These are phyloP conservation scores for Lepidochrysops patricia DNA, from an alignment of 2,888 invertebrate species.

Conservation along the genomic window DNA sequence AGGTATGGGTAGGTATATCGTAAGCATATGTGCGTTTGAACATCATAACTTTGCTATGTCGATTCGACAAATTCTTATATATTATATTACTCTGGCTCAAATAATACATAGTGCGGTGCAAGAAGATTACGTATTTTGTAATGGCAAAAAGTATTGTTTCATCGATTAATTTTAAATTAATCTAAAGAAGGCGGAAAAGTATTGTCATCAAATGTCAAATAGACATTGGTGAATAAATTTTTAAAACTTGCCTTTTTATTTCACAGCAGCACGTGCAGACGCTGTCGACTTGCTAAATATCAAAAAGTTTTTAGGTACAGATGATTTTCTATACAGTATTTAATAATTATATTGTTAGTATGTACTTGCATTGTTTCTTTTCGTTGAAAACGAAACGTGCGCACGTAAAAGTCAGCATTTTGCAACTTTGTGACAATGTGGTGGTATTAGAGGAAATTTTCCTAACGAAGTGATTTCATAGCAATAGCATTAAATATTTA, in stretches of 20 bases:
- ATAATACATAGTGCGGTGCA: too few relatives aligned
- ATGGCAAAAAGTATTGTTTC: too few relatives aligned
- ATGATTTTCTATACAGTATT: conserved; percentile 32
- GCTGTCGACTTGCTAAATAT: conserved; percentile 54
- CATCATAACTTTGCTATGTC: too few relatives aligned
- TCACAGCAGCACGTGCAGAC: conserved; percentile 66
- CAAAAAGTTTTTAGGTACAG: conserved; percentile 35
- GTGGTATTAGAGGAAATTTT: conserved; percentile 7
- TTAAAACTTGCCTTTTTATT: conserved; percentile 48
- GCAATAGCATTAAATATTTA: conserved; percentile 15
- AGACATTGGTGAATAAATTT: conserved; percentile 12
- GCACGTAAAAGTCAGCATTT: neutral
- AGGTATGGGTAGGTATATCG: too few relatives aligned
- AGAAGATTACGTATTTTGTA: too few relatives aligned
- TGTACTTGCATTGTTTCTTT: neutral
- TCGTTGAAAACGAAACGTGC: neutral
- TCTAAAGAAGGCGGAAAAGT: neutral
- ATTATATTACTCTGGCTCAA: too few relatives aligned
- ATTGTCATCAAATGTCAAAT: neutral
- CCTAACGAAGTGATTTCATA: neutral
- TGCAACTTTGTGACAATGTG: neutral
- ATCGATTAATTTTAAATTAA: too few relatives aligned
- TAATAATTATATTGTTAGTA: neutral
- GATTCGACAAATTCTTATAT: too few relatives aligned
- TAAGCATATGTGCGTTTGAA: too few relatives aligned